Base-by-base conservation (phyloP, 1,140 invertebrate genomes). In the Periplaneta americana region DNA sequence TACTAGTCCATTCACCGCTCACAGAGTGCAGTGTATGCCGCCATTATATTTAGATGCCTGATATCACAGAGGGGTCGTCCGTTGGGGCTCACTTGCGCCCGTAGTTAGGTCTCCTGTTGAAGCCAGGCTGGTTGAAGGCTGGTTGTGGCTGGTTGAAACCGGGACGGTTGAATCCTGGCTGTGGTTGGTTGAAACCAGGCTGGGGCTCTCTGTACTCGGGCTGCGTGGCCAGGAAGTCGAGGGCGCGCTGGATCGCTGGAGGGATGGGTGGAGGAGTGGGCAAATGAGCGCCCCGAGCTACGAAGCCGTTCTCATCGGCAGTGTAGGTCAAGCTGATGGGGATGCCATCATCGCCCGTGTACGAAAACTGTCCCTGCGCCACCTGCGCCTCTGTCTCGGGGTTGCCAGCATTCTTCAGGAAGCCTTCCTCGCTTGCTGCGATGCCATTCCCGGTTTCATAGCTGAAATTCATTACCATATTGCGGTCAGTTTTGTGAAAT, bases 381-480 rank as follows among this genome's bases (percentile, higher is more conserved):
- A 83, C 80, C 31, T 75, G 66, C 1, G 39, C 34, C 33, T 78
- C 78, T 18, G 28, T 39, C 48, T 39, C 76, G 2, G 39, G 89
- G 10, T 87, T 87, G 48, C 91, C 92, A 66, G 91, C 84, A 82
- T 89, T 87, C 86, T 92, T 93, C 82, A 91, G 87, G 83, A 90
- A 91, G 13, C 91, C 91, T 31, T 87, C 86, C 84, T 93, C 92
- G 86, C 93, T 89, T 8, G 91, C 90, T 80, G 90, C 88, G 34
- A 93, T 93, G 36, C 92, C 92, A 84, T 93, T 92, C 0, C 88
- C 91, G 32, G 92, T 91, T 86, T 93, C 92, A 83, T 91, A 93
- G 84, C 91, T 92, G 80, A n/a, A 37, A 28, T 2, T n/a, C n/a
- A n/a, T n/a, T n/a, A n/a, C n/a, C n/a, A n/a, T n/a, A n/a, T n/a